Conservation (phyloP, 2,888 invertebrate genomes). For the Dione juno region DNA sequence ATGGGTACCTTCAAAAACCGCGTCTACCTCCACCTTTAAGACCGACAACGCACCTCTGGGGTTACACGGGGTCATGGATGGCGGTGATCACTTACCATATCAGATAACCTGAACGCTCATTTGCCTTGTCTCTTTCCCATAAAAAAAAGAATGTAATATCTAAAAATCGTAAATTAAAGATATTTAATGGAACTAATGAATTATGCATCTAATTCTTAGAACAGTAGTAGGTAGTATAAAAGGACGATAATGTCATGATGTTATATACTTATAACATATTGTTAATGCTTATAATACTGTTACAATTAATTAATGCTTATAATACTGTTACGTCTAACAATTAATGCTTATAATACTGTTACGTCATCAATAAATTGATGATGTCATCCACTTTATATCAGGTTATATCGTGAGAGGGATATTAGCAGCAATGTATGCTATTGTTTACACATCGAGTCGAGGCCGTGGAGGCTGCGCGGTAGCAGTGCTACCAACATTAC, state of each 20-base stretch:
- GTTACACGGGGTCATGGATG: no score
- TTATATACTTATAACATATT: background rate
- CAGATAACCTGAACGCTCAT: no score
- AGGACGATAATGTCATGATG: background rate
- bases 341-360: background rate
- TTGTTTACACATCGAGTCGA: slow-evolving; percentile 47
- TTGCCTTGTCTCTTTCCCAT: no score
- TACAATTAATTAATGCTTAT: background rate
- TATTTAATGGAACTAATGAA: background rate
- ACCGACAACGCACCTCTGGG: no score
- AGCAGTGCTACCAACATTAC: slow-evolving; percentile 73
- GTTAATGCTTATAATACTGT: background rate
- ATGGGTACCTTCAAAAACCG: no score
- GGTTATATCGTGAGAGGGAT: slow-evolving; percentile 22
- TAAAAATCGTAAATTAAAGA: background rate
- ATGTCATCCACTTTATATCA: slow-evolving; percentile 8
- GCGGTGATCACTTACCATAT: no score
- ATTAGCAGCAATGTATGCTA: slow-evolving; percentile 41
- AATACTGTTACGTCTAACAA: background rate
- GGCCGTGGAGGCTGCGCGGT: slow-evolving; percentile 70
- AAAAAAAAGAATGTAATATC: background rate
- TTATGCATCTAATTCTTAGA: background rate
- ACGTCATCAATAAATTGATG: slow-evolving; percentile 13
- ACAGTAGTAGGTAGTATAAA: background rate
- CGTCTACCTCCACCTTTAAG: no score